Percentiles rank a stretch among this genome's conserved stretches.
These are phyloP conservation scores for Actinia equina DNA, from an alignment of 64 coral and sea anemone genomes.

Conservation along the genomic window DNA sequence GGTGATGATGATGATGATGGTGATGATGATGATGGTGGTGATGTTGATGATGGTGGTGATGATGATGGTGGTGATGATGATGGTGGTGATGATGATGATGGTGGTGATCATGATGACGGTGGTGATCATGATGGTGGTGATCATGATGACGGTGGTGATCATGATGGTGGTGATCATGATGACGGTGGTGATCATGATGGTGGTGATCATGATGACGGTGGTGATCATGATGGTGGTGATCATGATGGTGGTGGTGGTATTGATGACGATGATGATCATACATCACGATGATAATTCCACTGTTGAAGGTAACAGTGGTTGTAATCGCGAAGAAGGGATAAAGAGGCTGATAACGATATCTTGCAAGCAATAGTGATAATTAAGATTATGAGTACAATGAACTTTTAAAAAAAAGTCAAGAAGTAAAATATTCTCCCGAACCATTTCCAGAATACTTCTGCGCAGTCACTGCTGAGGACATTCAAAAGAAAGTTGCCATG, in stretches of 20 bases:
- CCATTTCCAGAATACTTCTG: conserved; percentile 75
- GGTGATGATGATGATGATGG: not conserved
- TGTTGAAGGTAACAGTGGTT: no score
- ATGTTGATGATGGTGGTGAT: not conserved
- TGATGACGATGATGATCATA: no score
- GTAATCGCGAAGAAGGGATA: no score
- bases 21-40: not conserved
- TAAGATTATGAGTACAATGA: no score
- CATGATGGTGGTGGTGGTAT: no score
- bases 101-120: not conserved
- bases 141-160: not conserved
- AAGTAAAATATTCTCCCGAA: no score
- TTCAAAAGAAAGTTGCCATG: conserved; percentile 80
- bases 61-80: not conserved
- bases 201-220: not conserved
- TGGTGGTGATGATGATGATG: not conserved
- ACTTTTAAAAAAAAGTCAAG: no score
- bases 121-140: not conserved
- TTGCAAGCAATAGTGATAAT: no score
- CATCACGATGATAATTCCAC: no score
- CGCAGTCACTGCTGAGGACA: conserved; percentile 79
- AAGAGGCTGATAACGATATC: no score
- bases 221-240: not conserved
- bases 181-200: no score
- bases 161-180: no score